phyloP scores from a whole-genome alignment of 2,113 vertebrate species.

The Nestor notabilis region DNA sequence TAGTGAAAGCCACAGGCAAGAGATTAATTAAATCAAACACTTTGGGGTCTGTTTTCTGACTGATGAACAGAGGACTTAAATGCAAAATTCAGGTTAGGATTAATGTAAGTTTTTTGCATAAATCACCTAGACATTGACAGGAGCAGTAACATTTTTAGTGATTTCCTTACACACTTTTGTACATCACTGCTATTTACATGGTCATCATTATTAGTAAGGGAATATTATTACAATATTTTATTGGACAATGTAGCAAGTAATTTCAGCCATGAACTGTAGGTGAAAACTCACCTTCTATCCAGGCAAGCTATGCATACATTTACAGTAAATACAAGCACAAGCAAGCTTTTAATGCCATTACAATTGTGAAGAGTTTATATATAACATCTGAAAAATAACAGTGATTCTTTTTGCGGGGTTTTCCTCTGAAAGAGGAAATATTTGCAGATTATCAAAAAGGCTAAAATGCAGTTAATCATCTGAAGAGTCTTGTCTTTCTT shows the following conservation, averaged over 20 bases:
- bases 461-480: not conserved
- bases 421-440: not conserved
- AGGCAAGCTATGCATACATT: not conserved
- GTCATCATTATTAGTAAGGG: not conserved
- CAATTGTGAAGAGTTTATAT: not conserved
- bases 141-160: not conserved
- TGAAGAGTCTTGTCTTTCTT: not conserved
- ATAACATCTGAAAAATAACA: not conserved
- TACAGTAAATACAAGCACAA: not conserved
- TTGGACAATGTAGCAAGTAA: not conserved
- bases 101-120: not conserved
- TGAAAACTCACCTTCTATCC: not conserved
- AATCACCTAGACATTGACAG: not conserved
- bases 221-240: not conserved
- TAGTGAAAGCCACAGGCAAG: conserved; percentile 42
- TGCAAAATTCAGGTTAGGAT: conserved; percentile 2
- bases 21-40: conserved; percentile 68
- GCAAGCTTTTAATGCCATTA: not conserved
- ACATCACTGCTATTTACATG: not conserved
- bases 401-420: not conserved
- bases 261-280: not conserved
- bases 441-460: not conserved
- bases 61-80: conserved; percentile 41
- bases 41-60: conserved; percentile 35
- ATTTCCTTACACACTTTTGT: not conserved